Evolutionary conservation across 2,113 vertebrate genomes (phyloP).

Genomic region (Albula glossodonta): DNA sequence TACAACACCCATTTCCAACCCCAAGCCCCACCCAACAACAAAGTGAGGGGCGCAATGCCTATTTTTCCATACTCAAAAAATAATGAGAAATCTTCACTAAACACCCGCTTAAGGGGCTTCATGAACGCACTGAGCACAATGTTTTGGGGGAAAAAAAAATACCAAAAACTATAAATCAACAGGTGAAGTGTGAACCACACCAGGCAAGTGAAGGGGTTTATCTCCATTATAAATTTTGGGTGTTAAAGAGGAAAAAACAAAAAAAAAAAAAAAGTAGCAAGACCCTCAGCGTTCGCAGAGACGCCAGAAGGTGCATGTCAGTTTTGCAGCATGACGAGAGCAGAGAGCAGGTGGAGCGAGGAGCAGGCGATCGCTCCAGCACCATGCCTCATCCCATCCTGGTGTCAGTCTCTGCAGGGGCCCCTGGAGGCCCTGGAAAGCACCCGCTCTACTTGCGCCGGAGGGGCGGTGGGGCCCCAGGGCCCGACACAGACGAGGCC

Average conservation of each 20-base stretch:
- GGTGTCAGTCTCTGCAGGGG: neutral
- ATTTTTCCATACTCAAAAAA: constrained; percentile 75
- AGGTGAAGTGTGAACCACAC: constrained; percentile 81
- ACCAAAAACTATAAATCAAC: constrained; percentile 75
- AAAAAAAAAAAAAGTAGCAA: constrained; percentile 2
- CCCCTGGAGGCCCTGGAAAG: constrained; percentile 64
- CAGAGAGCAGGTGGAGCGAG: neutral
- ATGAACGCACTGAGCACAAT: constrained; percentile 74
- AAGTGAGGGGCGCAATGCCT: constrained; percentile 78
- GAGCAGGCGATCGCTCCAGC: neutral
- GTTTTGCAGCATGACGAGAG: no score
- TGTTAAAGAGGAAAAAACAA: constrained; percentile 40
- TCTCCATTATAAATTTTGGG: constrained; percentile 54
- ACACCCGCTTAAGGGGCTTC: constrained; percentile 53
- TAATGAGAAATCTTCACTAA: constrained; percentile 61
- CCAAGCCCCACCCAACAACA: constrained; percentile 44
- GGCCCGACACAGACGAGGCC: constrained; percentile 45
- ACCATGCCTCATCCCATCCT: neutral
- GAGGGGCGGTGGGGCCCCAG: constrained; percentile 80
- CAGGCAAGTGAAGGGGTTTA: constrained; percentile 72
- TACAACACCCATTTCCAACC: constrained; percentile 61
- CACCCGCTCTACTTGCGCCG: constrained; percentile 85
- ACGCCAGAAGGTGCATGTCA: constrained; percentile 59
- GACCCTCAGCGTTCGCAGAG: neutral
- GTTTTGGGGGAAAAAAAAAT: constrained; percentile 58